Base-by-base conservation (phyloP, 2,888 invertebrate genomes). In the Hedya salicella region DNA sequence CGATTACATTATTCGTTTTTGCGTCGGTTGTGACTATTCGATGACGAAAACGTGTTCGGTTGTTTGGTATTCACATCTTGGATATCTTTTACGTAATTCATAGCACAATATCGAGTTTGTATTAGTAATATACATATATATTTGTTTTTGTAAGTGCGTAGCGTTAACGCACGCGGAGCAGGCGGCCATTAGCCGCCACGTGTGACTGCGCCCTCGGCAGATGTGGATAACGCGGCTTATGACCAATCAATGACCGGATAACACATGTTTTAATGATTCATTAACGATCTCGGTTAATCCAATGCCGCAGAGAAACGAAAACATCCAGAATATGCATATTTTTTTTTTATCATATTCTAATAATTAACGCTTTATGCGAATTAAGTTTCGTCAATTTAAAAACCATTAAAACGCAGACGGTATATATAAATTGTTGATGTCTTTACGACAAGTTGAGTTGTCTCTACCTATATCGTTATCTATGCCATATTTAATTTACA, bases 111-210 rank as follows among this genome's bases (percentile, higher is more conserved):
- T 64, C 36, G 64, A 40, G 42, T 49, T 54, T 16, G 39, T 53
- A 6, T 4, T 25, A 25, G 4, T 0, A 25, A 25, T 6, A 25
- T 25, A 32, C 46, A 63, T 69, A 71, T 61, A 54, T 67, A 61
- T 71, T 73, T 69, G 72, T 75, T 74, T 70, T 70, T 68, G 67
- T 69, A 70, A 70, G 70, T 76, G 71, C 72, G 73, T 75, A 75
- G 73, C 72, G 76, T 75, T 77, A 81, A 79, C 76, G 75, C 44
- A 44, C 44, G 32, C 77, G 81, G 79, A 82, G 81, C 80, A 86
- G 82, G 80, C 73, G 69, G 70, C 78, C 77, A 82, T 85, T 85
- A 82, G 78, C 76, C 78, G 78, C 81, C 86, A 86, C 83, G 80
- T 87, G 85, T 82, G 82, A 83, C 77, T 79, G 72, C 76, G 77